Conservation (phyloP, 2,113 vertebrate genomes). For the Bettongia penicillata region DNA sequence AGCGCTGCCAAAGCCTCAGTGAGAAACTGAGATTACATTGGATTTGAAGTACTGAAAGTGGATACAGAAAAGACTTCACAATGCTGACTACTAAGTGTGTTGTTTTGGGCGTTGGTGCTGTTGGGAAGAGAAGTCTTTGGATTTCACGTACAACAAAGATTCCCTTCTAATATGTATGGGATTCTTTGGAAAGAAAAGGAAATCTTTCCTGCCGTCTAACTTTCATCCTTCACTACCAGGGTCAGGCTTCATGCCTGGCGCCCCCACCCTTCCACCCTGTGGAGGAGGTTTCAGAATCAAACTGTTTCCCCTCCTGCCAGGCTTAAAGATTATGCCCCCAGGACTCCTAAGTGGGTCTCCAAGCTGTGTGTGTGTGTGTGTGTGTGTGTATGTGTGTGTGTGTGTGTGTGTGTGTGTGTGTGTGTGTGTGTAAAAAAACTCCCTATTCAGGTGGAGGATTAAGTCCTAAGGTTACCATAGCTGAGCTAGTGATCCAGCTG, state of each 20-base stretch:
- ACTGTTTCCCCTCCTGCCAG: neutral
- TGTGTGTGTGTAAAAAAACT: neutral
- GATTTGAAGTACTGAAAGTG: neutral
- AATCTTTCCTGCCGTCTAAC: rapidly evolving
- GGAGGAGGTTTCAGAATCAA: neutral
- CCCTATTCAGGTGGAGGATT: neutral
- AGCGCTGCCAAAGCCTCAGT: neutral
- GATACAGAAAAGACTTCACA: neutral
- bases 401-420: no score
- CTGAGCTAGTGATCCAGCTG: neutral
- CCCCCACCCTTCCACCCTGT: no score
- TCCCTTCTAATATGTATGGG: neutral
- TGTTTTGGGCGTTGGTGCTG: neutral
- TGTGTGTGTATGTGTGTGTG: no score
- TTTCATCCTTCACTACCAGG: neutral
- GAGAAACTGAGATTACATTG: neutral
- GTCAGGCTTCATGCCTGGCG: no score
- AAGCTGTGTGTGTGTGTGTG: neutral
- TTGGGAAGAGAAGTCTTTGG: neutral
- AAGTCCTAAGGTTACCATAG: neutral
- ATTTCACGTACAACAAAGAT: neutral
- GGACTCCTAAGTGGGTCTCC: neutral
- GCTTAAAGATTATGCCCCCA: neutral
- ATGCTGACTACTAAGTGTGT: neutral
- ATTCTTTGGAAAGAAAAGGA: neutral